Evolutionary conservation across 2,797 vertebrate species (phyloP), one percentile per base, ranked within the genome.

Genomic region (Chelon labrosus): DNA sequence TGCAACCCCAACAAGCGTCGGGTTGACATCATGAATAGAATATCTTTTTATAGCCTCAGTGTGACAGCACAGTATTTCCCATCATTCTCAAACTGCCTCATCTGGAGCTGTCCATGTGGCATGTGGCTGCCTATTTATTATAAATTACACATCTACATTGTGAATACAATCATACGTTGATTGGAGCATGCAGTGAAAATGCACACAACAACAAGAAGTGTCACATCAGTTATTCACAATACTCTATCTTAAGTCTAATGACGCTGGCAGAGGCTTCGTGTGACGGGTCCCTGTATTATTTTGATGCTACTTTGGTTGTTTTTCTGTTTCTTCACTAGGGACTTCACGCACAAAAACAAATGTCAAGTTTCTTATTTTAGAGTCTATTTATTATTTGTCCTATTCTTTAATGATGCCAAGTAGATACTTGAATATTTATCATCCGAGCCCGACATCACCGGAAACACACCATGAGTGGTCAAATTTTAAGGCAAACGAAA

Each of bases 161-260:
- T 54, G 65, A 69, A 72, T 22, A 52, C 72, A 79, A 25, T 80
- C 57, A 59, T 0, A 56, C 17, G 44, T 73, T 80, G 46, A 81
- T 76, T 77, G 52, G 62, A 55, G 31, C 66, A 77, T 84, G 87
- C 49, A 67, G 20, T 79, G 55, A 80, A 85, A 71, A 60, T 76
- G 53, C 63, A 37, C 27, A 58, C 64, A 42, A 27, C 31, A 35
- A 56, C 14, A 51, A 70, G 49, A 13, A 1, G 17, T 2, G 8
- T 38, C 25, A 58, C 19, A 13, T 52, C 20, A 11, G 17, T 20
- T 19, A 50, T 64, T 5, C 25, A 0, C 3, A n/a, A 42, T 52
- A 22, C 55, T 38, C 16, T 13, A 19, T 14, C 7, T 44, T 44
- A 61, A 22, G 27, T 46, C 19, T 60, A 65, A 70, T 51, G 14